Evolutionary conservation across 53 echinoderm and acorn worm genomes (phyloP).

Genomic region (Antedon mediterranea): DNA sequence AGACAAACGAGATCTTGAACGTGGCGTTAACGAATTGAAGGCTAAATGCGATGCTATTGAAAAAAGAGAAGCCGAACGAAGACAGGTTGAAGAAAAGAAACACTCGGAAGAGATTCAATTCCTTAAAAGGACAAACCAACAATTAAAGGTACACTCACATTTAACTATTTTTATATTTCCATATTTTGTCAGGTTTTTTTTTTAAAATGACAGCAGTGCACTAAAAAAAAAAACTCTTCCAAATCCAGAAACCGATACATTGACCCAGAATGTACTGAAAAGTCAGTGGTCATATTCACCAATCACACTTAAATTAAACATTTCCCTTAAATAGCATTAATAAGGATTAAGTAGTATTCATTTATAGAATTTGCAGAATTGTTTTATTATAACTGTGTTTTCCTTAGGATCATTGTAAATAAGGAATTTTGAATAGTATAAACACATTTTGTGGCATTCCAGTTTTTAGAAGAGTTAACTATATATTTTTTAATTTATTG

Average conservation of each 20-base stretch:
- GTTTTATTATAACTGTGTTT: too few relatives aligned
- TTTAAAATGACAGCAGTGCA: not conserved
- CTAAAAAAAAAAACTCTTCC: not conserved
- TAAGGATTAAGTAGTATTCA: too few relatives aligned
- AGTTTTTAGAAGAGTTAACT: too few relatives aligned
- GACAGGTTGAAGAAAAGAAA: slow-evolving; percentile 97
- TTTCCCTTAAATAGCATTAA: too few relatives aligned
- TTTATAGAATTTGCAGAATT: too few relatives aligned
- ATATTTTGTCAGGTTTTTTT: not conserved
- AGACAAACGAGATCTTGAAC: slow-evolving; percentile 82
- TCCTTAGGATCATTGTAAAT: too few relatives aligned
- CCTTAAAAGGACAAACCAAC: slow-evolving; percentile 93
- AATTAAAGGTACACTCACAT: slow-evolving; percentile 54
- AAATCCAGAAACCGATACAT: not conserved
- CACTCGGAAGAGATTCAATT: slow-evolving; percentile 98
- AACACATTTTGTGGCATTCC: too few relatives aligned
- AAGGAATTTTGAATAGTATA: too few relatives aligned
- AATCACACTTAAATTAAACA: too few relatives aligned
- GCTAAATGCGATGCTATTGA: slow-evolving; percentile 97
- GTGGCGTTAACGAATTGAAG: slow-evolving; percentile 94
- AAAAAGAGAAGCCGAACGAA: slow-evolving; percentile 89
- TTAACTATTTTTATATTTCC: not conserved
- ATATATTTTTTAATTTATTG: too few relatives aligned
- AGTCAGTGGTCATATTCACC: too few relatives aligned
- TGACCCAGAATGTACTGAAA: too few relatives aligned